Conservation (phyloP, 2,888 invertebrate species). For the Stramonita haemastoma region DNA sequence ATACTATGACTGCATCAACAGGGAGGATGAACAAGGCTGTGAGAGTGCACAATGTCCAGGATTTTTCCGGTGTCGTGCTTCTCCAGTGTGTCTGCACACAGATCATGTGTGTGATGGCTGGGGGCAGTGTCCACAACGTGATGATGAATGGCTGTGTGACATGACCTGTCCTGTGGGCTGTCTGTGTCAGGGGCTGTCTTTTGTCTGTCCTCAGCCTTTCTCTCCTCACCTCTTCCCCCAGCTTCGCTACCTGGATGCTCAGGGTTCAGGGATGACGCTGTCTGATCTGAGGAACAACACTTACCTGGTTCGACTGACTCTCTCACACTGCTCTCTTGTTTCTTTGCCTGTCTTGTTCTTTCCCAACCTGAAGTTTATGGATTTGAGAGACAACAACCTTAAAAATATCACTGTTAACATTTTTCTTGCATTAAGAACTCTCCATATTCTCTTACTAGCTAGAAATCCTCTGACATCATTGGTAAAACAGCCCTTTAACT, state of each 20-base stretch:
- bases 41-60: slow-evolving; percentile 9
- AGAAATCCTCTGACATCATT: not conserved
- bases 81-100: slow-evolving; percentile 8
- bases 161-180: slow-evolving; percentile 33
- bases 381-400: slow-evolving; percentile 9
- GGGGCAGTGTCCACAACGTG: slow-evolving; percentile 30
- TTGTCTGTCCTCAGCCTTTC: slow-evolving; percentile 21
- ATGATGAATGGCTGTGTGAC: slow-evolving; percentile 32
- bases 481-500: too few species aligned
- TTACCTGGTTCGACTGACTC: not conserved
- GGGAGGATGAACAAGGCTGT: slow-evolving; percentile 24
- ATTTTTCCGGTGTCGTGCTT: slow-evolving; percentile 19
- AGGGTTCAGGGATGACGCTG: slow-evolving; percentile 8
- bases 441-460: not conserved
- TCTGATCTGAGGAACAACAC: not conserved
- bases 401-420: not conserved
- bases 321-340: not conserved
- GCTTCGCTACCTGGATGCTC: slow-evolving; percentile 34
- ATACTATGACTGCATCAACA: not conserved
- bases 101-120: slow-evolving; percentile 33
- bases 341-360: not conserved
- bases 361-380: not conserved
- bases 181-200: slow-evolving; percentile 32
- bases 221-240: not conserved
- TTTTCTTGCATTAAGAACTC: not conserved